phyloP scores from a whole-genome alignment of 2,113 vertebrate species.

The Pelodiscus sinensis region DNA sequence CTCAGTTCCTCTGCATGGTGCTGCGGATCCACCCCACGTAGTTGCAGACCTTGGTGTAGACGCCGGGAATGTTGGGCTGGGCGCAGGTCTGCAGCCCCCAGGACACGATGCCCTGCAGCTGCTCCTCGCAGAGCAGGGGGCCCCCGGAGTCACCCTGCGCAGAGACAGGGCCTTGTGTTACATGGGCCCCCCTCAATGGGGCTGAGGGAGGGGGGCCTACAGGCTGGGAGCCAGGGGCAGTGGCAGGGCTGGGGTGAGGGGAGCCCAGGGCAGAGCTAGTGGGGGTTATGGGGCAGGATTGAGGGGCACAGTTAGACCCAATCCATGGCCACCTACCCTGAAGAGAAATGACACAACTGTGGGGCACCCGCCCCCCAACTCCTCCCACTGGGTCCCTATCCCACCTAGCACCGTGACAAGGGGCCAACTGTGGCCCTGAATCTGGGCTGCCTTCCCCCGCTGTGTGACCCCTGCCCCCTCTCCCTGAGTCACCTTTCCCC shows the following conservation, averaged over 20 bases:
- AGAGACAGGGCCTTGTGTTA: accelerated
- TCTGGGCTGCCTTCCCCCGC: background rate
- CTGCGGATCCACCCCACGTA: conserved; percentile 16
- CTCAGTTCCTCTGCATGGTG: background rate
- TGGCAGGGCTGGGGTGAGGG: background rate
- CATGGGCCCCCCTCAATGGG: background rate
- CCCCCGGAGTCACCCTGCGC: background rate
- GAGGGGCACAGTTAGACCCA: background rate
- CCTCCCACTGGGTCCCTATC: background rate
- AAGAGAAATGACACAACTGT: background rate
- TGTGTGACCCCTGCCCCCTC: background rate
- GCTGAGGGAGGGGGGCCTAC: background rate
- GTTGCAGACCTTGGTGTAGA: conserved; percentile 42
- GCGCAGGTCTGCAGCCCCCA: conserved; percentile 39
- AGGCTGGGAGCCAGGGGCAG: background rate
- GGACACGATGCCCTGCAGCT: conserved; percentile 31
- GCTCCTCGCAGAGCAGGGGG: conserved; percentile 7
- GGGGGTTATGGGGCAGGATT: background rate
- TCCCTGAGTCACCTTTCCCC: background rate
- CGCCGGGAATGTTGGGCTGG: background rate
- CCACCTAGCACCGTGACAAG: background rate
- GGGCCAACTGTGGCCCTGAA: background rate
- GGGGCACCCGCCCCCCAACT: background rate
- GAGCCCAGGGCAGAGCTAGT: background rate
- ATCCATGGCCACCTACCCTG: background rate